Conservation (phyloP, 2,113 vertebrate genomes). For the Macquaria australasica region DNA sequence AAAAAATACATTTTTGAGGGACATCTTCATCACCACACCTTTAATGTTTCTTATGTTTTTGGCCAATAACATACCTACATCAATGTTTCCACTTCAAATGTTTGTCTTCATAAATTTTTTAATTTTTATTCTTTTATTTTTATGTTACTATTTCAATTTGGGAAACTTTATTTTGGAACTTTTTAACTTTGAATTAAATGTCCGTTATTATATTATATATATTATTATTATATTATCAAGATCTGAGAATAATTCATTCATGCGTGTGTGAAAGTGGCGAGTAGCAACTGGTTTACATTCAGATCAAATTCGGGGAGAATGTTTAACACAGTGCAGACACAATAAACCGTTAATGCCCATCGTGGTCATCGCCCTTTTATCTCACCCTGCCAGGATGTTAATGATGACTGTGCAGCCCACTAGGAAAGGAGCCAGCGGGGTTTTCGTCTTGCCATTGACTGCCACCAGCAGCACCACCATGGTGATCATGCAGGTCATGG, state of each 20-base stretch:
- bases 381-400: slow-evolving; percentile 84
- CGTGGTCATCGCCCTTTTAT: neutral
- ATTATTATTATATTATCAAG: too few relatives aligned
- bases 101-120: neutral
- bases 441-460: slow-evolving; percentile 81
- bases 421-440: slow-evolving; percentile 81
- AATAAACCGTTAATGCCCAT: neutral
- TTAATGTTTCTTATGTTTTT: neutral
- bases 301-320: neutral
- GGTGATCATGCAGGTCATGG: slow-evolving; percentile 83
- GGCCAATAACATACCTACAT: neutral
- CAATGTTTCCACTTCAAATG: neutral
- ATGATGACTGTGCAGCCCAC: slow-evolving; percentile 82
- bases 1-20: too few relatives aligned
- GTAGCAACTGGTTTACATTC: neutral
- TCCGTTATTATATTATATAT: too few relatives aligned
- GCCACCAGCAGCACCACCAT: slow-evolving; percentile 84
- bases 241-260: neutral
- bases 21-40: neutral
- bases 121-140: neutral
- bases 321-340: neutral
- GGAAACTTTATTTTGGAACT: neutral
- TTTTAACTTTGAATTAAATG: neutral
- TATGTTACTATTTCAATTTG: neutral
- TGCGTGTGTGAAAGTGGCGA: neutral